A percentile compares a stretch with the other conserved stretches of the same genome.
Evolutionary conservation across 2,888 invertebrate genomes (phyloP).

Genomic region (Ennomos erosarius): DNA sequence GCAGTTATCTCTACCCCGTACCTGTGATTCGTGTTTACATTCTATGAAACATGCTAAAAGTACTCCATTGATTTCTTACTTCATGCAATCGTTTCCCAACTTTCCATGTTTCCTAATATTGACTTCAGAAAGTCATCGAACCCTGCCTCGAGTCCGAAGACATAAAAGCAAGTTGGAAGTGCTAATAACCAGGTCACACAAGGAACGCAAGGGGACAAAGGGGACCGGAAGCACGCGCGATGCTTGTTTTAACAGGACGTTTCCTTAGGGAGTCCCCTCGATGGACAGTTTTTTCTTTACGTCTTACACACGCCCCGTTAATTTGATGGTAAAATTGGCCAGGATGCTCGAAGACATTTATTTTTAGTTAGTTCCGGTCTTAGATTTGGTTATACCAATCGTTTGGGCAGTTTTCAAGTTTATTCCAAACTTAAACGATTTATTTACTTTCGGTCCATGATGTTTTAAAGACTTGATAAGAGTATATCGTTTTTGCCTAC

Average conservation of each 20-base stretch:
- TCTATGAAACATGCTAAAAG: too few species aligned
- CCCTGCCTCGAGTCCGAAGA: constrained; percentile 42
- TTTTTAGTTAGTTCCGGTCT: constrained; percentile 13
- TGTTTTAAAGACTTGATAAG: too few species aligned
- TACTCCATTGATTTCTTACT: too few species aligned
- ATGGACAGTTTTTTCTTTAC: constrained; percentile 56
- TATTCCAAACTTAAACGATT: too few species aligned
- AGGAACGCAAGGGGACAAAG: constrained; percentile 66
- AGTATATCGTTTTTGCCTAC: too few species aligned
- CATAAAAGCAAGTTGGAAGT: constrained; percentile 52
- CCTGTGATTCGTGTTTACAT: too few species aligned
- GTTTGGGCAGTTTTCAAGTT: too few species aligned
- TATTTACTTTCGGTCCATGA: too few species aligned
- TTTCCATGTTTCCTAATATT: constrained; percentile 2
- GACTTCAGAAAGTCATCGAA: constrained; percentile 32
- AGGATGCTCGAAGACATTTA: constrained; percentile 20
- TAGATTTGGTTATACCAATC: constrained; percentile 8
- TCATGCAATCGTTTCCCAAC: constrained; percentile 8
- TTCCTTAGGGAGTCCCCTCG: constrained; percentile 70
- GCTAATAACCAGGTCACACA: constrained; percentile 62
- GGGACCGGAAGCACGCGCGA: constrained; percentile 70
- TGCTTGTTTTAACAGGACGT: constrained; percentile 78
- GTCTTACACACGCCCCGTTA: constrained; percentile 45
- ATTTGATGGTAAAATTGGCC: constrained; percentile 54
- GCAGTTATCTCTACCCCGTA: too few species aligned